Percentiles rank a stretch among this genome's conserved stretches.
Evolutionary conservation across 1,140 invertebrate species (phyloP).

Genomic region (Hormaphis cornu): DNA sequence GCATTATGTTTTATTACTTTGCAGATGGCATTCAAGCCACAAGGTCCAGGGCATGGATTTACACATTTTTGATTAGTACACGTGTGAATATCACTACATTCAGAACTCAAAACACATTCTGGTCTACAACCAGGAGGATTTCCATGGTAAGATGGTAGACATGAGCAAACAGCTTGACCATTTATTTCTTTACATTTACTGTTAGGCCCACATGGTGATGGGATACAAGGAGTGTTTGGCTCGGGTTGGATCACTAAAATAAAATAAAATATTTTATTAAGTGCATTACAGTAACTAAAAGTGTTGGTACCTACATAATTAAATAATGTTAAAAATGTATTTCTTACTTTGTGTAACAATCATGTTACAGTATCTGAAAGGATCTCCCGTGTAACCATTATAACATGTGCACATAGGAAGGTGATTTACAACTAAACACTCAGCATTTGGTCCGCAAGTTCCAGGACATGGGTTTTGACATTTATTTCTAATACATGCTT

Average conservation of each 20-base stretch:
- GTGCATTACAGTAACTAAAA: not conserved
- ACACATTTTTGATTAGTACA: slow-evolving; percentile 47
- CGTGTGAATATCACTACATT: slow-evolving; percentile 45
- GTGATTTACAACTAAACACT: slow-evolving; percentile 64
- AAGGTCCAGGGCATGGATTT: slow-evolving; percentile 48
- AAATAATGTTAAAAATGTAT: not conserved
- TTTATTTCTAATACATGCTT: slow-evolving; percentile 57
- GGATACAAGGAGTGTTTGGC: slow-evolving; percentile 50
- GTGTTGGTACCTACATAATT: not conserved
- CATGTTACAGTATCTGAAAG: slow-evolving; percentile 51
- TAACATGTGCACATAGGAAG: slow-evolving; percentile 59
- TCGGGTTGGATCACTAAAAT: slow-evolving; percentile 36
- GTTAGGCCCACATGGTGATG: slow-evolving; percentile 64
- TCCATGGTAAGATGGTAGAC: slow-evolving; percentile 45
- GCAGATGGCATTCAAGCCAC: slow-evolving; percentile 49
- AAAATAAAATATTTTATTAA: slow-evolving; percentile 35
- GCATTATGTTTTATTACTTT: slow-evolving; percentile 49
- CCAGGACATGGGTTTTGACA: slow-evolving; percentile 65
- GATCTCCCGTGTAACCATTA: slow-evolving; percentile 59
- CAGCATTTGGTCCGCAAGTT: slow-evolving; percentile 60
- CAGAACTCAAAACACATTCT: slow-evolving; percentile 45
- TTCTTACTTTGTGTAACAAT: slow-evolving; percentile 38
- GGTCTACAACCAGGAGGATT: slow-evolving; percentile 45
- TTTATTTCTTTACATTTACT: slow-evolving; percentile 48
- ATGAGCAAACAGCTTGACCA: slow-evolving; percentile 46